These are phyloP conservation scores for Erpetoichthys calabaricus DNA, from an alignment of 2,797 vertebrate species.

Conservation along the genomic window DNA sequence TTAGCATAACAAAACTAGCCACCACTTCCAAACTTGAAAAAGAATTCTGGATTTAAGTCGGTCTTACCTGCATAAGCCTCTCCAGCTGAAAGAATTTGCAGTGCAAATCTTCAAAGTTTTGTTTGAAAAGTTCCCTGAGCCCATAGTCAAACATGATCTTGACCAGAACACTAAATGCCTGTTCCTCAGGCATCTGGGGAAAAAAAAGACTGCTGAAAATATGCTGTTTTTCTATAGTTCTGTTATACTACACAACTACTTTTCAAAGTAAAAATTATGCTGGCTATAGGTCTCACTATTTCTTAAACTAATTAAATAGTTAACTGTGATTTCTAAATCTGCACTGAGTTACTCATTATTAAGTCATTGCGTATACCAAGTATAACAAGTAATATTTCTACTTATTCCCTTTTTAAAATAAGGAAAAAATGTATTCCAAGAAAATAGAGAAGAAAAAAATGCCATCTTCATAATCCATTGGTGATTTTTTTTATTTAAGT, in stretches of 20 bases:
- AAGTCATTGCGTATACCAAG: no score
- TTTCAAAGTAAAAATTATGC: not conserved
- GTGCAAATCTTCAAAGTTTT: conserved; percentile 98
- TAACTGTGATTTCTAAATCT: no score
- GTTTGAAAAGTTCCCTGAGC: conserved; percentile 98
- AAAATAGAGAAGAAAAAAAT: no score
- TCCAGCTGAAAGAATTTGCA: conserved; percentile 98
- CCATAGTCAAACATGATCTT: conserved; percentile 99
- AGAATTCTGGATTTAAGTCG: not conserved
- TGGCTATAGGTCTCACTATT: no score
- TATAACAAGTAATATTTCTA: no score
- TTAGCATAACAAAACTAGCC: not conserved
- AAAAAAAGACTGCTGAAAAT: not conserved
- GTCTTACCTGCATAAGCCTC: conserved; percentile 87
- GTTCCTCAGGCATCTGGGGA: conserved; percentile 92
- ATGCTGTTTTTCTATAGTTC: not conserved
- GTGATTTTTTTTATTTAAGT: no score
- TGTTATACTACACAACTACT: not conserved
- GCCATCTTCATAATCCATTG: no score
- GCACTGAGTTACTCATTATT: no score
- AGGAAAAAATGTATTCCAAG: no score
- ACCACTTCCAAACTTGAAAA: not conserved
- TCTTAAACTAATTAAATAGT: no score
- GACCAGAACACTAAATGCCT: conserved; percentile 95
- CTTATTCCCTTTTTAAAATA: no score